phyloP scores from a whole-genome alignment of 2,113 vertebrate species.

The Macquaria ambigua region DNA sequence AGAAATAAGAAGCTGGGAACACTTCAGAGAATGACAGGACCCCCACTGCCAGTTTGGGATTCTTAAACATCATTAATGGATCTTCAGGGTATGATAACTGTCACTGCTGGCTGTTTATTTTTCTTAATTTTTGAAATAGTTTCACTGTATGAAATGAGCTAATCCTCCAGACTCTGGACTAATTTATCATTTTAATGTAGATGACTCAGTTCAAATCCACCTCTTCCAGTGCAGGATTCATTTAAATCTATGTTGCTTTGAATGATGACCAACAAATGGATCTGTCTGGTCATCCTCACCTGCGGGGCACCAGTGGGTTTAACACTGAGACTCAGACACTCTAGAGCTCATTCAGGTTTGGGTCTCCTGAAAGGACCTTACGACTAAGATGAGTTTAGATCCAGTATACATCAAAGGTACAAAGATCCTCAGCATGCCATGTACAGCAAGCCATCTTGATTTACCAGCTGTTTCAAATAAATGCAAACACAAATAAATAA shows the following conservation, averaged over 20 bases:
- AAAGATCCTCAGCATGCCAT: not conserved
- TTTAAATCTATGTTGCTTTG: not conserved
- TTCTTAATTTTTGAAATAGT: not conserved
- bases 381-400: not conserved
- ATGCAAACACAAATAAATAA: too few relatives aligned
- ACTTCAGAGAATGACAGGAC: conserved; percentile 79
- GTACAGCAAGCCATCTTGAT: not conserved
- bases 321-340: not conserved
- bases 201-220: not conserved
- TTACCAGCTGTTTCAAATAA: not conserved
- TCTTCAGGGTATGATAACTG: conserved; percentile 68
- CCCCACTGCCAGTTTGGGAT: not conserved
- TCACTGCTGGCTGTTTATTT: not conserved
- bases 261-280: not conserved
- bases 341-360: not conserved
- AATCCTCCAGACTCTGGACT: not conserved
- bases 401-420: not conserved
- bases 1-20: conserved; percentile 87
- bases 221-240: not conserved
- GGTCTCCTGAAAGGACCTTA: not conserved
- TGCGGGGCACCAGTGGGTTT: not conserved
- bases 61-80: not conserved
- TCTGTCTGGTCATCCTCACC: not conserved
- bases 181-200: not conserved
- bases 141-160: not conserved